Percentiles rank a stretch among this genome's conserved stretches.
Conservation (phyloP, 2,113 vertebrate species). For the Cryptotis parvus region DNA sequence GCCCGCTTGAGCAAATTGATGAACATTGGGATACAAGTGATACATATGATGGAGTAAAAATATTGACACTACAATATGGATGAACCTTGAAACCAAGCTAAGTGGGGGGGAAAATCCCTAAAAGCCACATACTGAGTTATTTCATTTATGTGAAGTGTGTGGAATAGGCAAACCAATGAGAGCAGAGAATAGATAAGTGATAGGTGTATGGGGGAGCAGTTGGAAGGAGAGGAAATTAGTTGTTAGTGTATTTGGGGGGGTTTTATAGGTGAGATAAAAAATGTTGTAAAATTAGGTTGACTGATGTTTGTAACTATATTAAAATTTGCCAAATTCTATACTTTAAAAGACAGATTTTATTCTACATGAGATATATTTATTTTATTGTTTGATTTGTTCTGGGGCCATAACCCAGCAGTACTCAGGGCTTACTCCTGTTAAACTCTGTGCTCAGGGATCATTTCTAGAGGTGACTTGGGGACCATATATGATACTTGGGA, state of each 20-base stretch:
- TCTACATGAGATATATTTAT: too few species aligned
- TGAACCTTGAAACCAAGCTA: background rate
- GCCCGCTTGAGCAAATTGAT: too few species aligned
- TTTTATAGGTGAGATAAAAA: too few species aligned
- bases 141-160: slow-evolving; percentile 39
- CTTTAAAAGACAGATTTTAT: slow-evolving; percentile 29
- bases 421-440: too few species aligned
- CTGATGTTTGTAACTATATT: background rate
- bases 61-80: background rate
- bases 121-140: background rate
- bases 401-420: too few species aligned
- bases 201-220: background rate
- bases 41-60: too few species aligned
- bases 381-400: too few species aligned
- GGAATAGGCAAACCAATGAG: slow-evolving; percentile 2
- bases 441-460: too few species aligned
- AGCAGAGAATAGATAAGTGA: background rate
- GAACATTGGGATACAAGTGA: too few species aligned
- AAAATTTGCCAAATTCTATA: background rate
- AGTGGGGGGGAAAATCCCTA: background rate
- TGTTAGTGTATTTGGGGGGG: background rate
- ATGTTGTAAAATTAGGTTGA: background rate
- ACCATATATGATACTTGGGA: too few species aligned
- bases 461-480: too few species aligned
- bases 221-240: background rate